Evolutionary conservation across 1,140 invertebrate genomes (phyloP), one percentile per base, ranked within the genome.

Genomic region (Panagrolaimus sp.): DNA sequence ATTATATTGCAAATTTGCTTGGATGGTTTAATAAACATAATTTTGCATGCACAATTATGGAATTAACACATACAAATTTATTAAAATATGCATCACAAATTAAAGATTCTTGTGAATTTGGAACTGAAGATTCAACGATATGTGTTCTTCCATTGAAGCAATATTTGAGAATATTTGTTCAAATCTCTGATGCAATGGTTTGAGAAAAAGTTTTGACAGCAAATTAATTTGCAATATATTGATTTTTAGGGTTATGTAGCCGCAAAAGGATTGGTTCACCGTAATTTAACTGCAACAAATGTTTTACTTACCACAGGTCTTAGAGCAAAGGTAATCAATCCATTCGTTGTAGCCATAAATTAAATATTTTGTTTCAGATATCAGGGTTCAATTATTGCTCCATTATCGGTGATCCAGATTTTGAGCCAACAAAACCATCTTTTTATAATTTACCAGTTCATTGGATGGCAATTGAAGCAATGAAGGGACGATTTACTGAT

Each of bases 261-360:
- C 51, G 68, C 67, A 38, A 68, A 67, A 62, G 72, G 67, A 23
- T 65, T 72, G n/a, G 45, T 71, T 9, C 72, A 74, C 53, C 65
- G 72, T 8, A 70, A 74, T 66, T 57, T 74, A 42, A 69, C 66
- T 13, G 69, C 72, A 7, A 64, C 63, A 44, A 74, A 74, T 47
- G 51, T 74, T 63, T 69, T 74, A 8, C 65, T 74, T n/a, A 74
- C 72, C 0, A 74, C 72, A 16, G 72, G 72, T n/a, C 61, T 74
- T 27, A 38, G 72, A 25, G 72, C 70, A 7, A 74, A 74, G 46
- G 69, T 72, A 20, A n/a, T n/a, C n/a, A n/a, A n/a, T n/a, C n/a
- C n/a, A n/a, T n/a, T n/a, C n/a, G n/a, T n/a, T n/a, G n/a, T n/a
- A n/a, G n/a, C n/a, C n/a, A n/a, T 72, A 65, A 38, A 4, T 38